Base-by-base conservation (phyloP, 2,797 vertebrate species). In the Phoeniculus purpureus region DNA sequence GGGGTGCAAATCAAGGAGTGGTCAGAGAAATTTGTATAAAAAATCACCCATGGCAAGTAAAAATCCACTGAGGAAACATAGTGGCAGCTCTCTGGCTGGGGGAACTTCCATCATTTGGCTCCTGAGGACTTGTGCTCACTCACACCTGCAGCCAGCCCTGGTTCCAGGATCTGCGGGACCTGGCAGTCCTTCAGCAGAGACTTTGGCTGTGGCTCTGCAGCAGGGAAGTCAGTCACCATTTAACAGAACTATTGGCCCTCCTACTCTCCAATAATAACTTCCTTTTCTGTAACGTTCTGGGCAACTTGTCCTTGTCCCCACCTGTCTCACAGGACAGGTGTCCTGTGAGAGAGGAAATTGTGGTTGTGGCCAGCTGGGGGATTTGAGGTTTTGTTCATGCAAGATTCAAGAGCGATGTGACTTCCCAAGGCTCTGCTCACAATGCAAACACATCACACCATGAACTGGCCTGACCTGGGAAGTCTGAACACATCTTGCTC, bases 261-360 rank as follows among this genome's bases (percentile, higher is more conserved):
- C 23, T 18, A 12, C 43, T 20, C 50, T 76, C n/a, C 22, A 40
- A 5, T 6, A 15, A 43, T 4, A 66, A 34, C 13, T n/a, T 70
- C 20, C 7, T 68, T 67, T 47, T 34, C 66, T 56, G 32, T 55
- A 26, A 2, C 19, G 32, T 25, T 26, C 40, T 60, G 66, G 25
- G 23, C 34, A 70, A 27, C 0, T 1, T 6, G 47, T 55, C 21
- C 59, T 47, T 14, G 34, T 51, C 56, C 37, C 68, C 5, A 1
- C 29, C 29, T 12, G 20, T 1, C 1, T 34, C 68, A 65, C 12
- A 32, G 37, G 37, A 55, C 0, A 0, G 17, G 51, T 55, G 23
- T 54, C 29, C 72, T 0, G 0, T 19, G 29, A 74, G 65, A n/a
- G 18, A 32, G 37, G 37, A 78, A 51, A 59, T 64, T 2, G 8